Base-by-base conservation (phyloP, 2,888 invertebrate genomes). In the Athripsodes cinereus region DNA sequence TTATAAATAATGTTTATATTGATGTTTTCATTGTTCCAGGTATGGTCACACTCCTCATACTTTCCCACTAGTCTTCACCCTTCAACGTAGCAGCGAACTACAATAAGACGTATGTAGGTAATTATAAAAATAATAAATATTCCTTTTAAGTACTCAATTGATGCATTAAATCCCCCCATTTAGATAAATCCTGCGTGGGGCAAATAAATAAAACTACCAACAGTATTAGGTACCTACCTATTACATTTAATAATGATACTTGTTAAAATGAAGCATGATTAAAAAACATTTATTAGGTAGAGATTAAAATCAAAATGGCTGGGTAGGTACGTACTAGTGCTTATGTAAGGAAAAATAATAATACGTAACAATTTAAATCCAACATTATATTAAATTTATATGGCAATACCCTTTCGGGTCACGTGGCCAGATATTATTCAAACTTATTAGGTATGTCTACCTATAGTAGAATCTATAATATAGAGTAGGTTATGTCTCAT, bases 381-480 rank as follows among this genome's bases (percentile, higher is more conserved):
- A 20, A 18, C 34, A 49, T 50, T 22, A 50, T 22, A 22, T 52
- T 40, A 22, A 44, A 53, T 56, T 26, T 34, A 55, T 40, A 19
- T n/a, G 19, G 19, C 10, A 1, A 11, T 22, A 31, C 20, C 60
- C 57, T 54, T 18, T 52, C 46, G 40, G 34, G 59, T 57, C 62
- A 57, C 62, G 62, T 59, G 62, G 31, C 56, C 16, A 51, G 50
- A 49, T 35, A 59, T 59, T 55, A 53, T 55, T 57, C 31, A 50
- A 54, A 61, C 40, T 57, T 57, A 52, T 59, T 56, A 47, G 47
- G 48, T 26, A 48, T 26, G 26, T 26, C 26, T 26, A 6, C 5
- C 10, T 26, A 26, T 6, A 26, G 26, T 26, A 26, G 26, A n/a
- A n/a, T n/a, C n/a, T n/a, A n/a, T n/a, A n/a, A n/a, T n/a, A n/a